Percentiles rank a stretch among this genome's conserved stretches.
Conservation (phyloP, 2,113 vertebrate species). For the Megaceryle torquata region DNA sequence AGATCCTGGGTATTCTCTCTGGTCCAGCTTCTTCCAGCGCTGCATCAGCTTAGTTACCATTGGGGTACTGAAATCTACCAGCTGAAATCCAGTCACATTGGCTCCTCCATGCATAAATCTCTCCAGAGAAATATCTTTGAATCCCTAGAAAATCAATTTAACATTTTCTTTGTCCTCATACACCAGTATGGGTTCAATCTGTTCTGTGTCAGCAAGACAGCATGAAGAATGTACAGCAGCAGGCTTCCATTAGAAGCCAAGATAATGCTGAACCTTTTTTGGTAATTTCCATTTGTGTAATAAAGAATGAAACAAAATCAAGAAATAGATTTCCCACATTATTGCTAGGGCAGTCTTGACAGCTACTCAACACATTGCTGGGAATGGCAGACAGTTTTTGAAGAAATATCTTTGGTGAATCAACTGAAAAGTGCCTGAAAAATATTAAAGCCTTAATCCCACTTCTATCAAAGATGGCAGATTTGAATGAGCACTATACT, state of each 20-base stretch:
- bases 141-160: slow-evolving; percentile 82
- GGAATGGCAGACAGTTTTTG: neutral
- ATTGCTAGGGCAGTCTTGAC: neutral
- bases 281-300: neutral
- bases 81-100: slow-evolving; percentile 97
- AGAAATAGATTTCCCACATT: neutral
- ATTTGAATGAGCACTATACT: neutral
- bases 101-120: slow-evolving; percentile 98
- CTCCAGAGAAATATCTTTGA: slow-evolving; percentile 97
- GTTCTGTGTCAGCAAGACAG: neutral
- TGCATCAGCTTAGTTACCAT: slow-evolving; percentile 98
- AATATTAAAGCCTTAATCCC: slow-evolving; percentile 4
- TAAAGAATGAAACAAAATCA: neutral
- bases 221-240: neutral
- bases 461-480: neutral
- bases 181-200: neutral
- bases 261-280: neutral
- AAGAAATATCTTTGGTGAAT: neutral
- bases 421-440: neutral
- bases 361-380: slow-evolving; percentile 6
- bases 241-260: neutral
- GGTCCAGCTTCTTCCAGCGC: slow-evolving; percentile 98
- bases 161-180: neutral
- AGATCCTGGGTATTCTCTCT: slow-evolving; percentile 96
- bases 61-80: slow-evolving; percentile 95